Percentiles rank a stretch among this genome's conserved stretches.
phyloP scores from a whole-genome alignment of 1,140 invertebrate genomes.

The Venturia canescens region DNA sequence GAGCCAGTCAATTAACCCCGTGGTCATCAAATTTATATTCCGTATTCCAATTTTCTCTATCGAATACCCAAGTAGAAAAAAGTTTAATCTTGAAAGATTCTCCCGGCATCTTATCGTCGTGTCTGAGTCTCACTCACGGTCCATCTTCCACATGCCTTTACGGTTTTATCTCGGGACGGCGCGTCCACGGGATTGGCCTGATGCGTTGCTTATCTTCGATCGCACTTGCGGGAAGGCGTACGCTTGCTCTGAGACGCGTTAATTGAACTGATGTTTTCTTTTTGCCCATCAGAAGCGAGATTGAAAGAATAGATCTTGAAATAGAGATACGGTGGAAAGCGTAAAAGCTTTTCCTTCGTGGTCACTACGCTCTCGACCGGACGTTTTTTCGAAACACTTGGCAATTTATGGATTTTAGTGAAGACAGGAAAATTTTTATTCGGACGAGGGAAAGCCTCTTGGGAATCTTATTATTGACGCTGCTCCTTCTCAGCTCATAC shows the following conservation, averaged over 20 bases:
- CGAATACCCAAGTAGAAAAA: background rate
- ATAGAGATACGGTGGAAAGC: background rate
- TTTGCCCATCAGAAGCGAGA: background rate
- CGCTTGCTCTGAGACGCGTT: background rate
- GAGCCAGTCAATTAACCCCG: too few relatives aligned
- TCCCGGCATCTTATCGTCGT: slow-evolving; percentile 11
- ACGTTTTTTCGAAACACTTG: background rate
- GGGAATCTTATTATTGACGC: background rate
- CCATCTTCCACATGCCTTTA: background rate
- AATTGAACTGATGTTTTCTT: slow-evolving; percentile 33
- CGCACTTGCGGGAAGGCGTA: background rate
- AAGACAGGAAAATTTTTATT: too few relatives aligned
- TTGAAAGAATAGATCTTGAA: background rate
- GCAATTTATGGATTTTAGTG: background rate
- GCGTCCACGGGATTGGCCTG: background rate
- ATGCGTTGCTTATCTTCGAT: slow-evolving; percentile 16
- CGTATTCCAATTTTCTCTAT: background rate
- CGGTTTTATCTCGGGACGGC: slow-evolving; percentile 6
- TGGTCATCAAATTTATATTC: background rate
- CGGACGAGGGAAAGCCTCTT: background rate
- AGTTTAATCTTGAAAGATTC: background rate
- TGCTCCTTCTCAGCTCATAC: background rate
- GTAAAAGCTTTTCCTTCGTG: background rate
- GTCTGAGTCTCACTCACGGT: background rate
- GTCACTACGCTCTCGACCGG: background rate